Evolutionary conservation across 1,140 invertebrate genomes (phyloP).

Genomic region (Macrobrachium rosenbergii): DNA sequence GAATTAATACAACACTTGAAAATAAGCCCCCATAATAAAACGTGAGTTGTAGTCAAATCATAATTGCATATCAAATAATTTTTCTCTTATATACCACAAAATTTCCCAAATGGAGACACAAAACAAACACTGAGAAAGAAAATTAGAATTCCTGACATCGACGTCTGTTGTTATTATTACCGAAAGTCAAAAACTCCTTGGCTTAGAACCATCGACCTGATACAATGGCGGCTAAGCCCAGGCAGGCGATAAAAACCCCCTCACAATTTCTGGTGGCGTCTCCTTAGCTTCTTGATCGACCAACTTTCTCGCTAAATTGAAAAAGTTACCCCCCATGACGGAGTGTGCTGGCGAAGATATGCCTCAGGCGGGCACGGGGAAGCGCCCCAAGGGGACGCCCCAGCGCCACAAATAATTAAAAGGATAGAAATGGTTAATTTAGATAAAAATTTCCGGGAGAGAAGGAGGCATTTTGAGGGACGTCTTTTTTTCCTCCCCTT

Average conservation of each 20-base stretch:
- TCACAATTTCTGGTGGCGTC: not conserved
- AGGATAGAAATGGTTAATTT: slow-evolving; percentile 57
- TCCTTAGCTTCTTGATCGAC: slow-evolving; percentile 35
- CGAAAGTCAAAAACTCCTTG: not conserved
- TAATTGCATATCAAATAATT: too few species aligned
- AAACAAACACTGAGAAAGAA: too few species aligned
- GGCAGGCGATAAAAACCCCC: slow-evolving; percentile 5
- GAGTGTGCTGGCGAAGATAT: slow-evolving; percentile 40
- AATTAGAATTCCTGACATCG: too few species aligned
- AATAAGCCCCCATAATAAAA: not conserved
- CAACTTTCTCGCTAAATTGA: slow-evolving; percentile 47
- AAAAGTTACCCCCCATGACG: slow-evolving; percentile 43
- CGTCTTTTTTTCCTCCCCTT: slow-evolving; percentile 12
- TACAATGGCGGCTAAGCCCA: not conserved
- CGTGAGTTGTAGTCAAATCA: too few species aligned
- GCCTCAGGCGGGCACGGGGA: slow-evolving; percentile 16
- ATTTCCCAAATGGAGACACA: too few species aligned
- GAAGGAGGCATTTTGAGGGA: slow-evolving; percentile 1
- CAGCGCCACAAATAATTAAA: slow-evolving; percentile 53
- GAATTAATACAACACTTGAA: not conserved
- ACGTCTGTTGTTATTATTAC: too few species aligned
- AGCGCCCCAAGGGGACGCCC: slow-evolving; percentile 12
- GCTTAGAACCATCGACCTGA: not conserved
- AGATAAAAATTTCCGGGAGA: slow-evolving; percentile 43
- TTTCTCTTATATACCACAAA: too few species aligned